phyloP scores from a whole-genome alignment of 2,888 invertebrate species.

The Ennomos erosarius region DNA sequence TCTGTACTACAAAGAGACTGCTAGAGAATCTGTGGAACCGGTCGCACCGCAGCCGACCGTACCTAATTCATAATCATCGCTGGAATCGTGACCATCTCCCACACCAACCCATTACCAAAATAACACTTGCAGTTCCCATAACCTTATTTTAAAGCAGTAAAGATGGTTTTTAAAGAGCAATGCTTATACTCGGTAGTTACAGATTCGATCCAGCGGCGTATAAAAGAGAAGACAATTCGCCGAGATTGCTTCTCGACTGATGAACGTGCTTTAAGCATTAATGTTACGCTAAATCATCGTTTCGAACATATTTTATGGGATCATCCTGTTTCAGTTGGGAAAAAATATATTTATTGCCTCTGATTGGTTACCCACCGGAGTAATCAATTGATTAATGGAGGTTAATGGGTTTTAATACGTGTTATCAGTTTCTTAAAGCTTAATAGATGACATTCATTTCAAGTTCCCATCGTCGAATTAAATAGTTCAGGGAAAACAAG shows the following conservation, averaged over 20 bases:
- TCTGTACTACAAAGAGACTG: slow-evolving; percentile 13
- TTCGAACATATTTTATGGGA: slow-evolving; percentile 35
- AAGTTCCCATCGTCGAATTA: too few species aligned
- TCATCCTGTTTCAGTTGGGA: slow-evolving; percentile 26
- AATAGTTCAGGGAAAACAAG: background rate
- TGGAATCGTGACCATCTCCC: slow-evolving; percentile 30
- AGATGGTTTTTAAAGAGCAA: slow-evolving; percentile 12
- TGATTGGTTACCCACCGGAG: slow-evolving; percentile 13
- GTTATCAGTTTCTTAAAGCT: slow-evolving; percentile 12
- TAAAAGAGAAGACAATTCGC: slow-evolving; percentile 56
- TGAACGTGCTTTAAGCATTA: slow-evolving; percentile 51
- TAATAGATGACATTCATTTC: slow-evolving; percentile 14
- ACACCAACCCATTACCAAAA: slow-evolving; percentile 29
- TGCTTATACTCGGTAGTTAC: slow-evolving; percentile 15
- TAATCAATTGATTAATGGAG: slow-evolving; percentile 21
- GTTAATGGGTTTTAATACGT: slow-evolving; percentile 26
- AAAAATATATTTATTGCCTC: slow-evolving; percentile 23
- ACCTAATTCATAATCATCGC: slow-evolving; percentile 73
- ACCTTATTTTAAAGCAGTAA: slow-evolving; percentile 17
- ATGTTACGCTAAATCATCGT: slow-evolving; percentile 44
- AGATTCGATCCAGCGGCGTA: slow-evolving; percentile 57
- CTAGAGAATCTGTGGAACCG: slow-evolving; percentile 25
- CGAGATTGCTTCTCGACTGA: slow-evolving; percentile 57
- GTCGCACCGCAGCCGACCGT: slow-evolving; percentile 48
- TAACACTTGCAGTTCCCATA: slow-evolving; percentile 10